A percentile compares a stretch with the other conserved stretches of the same genome.
Evolutionary conservation across 2,888 invertebrate genomes (phyloP).

Genomic region (Rhamnusium bicolor): DNA sequence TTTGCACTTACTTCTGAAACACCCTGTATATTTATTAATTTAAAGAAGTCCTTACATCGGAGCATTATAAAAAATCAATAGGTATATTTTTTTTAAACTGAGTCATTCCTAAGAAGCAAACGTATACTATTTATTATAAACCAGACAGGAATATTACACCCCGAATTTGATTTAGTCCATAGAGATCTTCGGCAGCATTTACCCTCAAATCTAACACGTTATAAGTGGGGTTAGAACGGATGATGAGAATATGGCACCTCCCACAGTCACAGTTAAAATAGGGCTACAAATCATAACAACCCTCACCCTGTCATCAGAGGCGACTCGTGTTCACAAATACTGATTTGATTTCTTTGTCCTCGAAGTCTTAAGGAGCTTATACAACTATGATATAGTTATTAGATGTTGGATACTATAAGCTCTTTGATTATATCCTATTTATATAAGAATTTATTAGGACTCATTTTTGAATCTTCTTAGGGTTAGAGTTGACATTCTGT

Average conservation of each 20-base stretch:
- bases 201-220: slow-evolving; percentile 57
- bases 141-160: slow-evolving; percentile 36
- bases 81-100: no score
- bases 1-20: no score
- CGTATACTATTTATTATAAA: neutral
- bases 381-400: slow-evolving; percentile 45
- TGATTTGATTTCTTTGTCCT: slow-evolving; percentile 50
- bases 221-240: slow-evolving; percentile 56
- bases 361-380: slow-evolving; percentile 45
- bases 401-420: slow-evolving; percentile 40
- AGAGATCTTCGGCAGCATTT: slow-evolving; percentile 49
- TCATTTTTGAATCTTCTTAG: slow-evolving; percentile 3
- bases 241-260: slow-evolving; percentile 65
- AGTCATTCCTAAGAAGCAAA: neutral
- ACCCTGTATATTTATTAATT: no score
- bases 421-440: slow-evolving; percentile 33
- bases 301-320: slow-evolving; percentile 60
- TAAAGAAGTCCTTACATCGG: neutral
- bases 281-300: slow-evolving; percentile 67
- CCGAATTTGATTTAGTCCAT: slow-evolving; percentile 51
- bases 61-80: neutral
- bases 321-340: slow-evolving; percentile 55
- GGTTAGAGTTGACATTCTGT: neutral
- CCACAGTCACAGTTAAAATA: slow-evolving; percentile 64
- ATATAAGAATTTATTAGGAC: slow-evolving; percentile 41